Evolutionary conservation across 2,113 vertebrate species (phyloP).

Genomic region (Enhydra lutris): DNA sequence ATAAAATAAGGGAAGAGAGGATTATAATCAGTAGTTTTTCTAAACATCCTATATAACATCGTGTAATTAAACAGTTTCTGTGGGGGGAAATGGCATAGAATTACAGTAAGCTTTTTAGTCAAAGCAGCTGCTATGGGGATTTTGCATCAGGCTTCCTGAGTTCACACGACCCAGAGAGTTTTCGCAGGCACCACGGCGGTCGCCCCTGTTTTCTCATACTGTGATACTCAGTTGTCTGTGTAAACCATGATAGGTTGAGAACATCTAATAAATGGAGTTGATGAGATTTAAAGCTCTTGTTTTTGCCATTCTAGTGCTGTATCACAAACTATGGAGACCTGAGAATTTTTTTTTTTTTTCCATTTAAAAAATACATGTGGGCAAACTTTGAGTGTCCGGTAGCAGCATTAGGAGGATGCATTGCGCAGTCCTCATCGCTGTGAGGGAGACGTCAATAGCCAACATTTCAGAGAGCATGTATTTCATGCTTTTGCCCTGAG

Average conservation of each 20-base stretch:
- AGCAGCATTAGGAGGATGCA: rapidly evolving
- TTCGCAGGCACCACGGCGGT: not conserved
- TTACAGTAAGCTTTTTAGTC: not conserved
- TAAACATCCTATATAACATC: not conserved
- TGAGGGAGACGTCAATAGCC: not conserved
- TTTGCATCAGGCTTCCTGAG: not conserved
- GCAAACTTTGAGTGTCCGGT: conserved; percentile 15
- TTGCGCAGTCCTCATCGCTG: not conserved
- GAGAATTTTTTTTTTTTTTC: conserved; percentile 39
- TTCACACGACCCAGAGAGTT: not conserved
- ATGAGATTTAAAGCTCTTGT: conserved; percentile 23
- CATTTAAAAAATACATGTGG: conserved; percentile 45
- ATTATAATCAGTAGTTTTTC: not conserved
- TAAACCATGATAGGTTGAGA: not conserved
- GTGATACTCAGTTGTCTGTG: not conserved
- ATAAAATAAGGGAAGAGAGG: not conserved
- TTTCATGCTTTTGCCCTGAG: not conserved
- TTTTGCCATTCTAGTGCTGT: not conserved
- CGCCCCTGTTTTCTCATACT: conserved; percentile 22
- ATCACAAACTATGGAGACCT: conserved; percentile 29
- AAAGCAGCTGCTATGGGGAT: not conserved
- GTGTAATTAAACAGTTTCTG: not conserved
- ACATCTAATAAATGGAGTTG: conserved; percentile 11
- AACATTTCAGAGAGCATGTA: not conserved
- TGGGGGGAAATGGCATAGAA: not conserved